phyloP scores from a whole-genome alignment of 1,140 invertebrate species.

The Nymphalis io region DNA sequence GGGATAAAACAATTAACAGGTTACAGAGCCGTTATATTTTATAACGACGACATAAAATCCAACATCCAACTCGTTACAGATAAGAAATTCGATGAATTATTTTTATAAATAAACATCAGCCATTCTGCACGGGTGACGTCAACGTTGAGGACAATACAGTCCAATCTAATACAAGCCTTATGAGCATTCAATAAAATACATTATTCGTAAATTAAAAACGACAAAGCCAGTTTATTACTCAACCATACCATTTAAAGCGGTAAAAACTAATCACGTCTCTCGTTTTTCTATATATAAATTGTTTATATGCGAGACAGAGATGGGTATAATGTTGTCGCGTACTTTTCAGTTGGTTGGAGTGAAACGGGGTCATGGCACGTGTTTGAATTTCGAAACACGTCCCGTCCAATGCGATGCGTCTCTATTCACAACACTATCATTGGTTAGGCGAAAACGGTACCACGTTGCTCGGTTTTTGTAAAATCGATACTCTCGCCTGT shows the following conservation, averaged over 20 bases:
- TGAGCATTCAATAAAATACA: constrained; percentile 37
- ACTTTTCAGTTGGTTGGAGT: constrained; percentile 42
- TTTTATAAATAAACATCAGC: constrained; percentile 52
- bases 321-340: constrained; percentile 47
- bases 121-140: constrained; percentile 58
- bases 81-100: constrained; percentile 61
- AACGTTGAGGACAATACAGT: constrained; percentile 27
- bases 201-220: constrained; percentile 38
- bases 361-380: constrained; percentile 75
- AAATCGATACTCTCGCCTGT: constrained; percentile 60
- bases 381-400: constrained; percentile 78
- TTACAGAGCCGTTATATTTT: background rate
- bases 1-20: background rate
- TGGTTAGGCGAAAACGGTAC: constrained; percentile 65
- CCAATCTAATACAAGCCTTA: constrained; percentile 40
- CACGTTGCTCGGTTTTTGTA: constrained; percentile 41
- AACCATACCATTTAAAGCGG: constrained; percentile 55
- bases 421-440: constrained; percentile 61
- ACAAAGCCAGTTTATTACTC: constrained; percentile 59
- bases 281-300: constrained; percentile 50
- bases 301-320: constrained; percentile 57
- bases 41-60: background rate
- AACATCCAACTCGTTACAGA: constrained; percentile 28
- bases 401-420: constrained; percentile 72
- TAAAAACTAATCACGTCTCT: constrained; percentile 53